These are phyloP conservation scores for Hemibagrus wyckioides DNA, from an alignment of 2,113 vertebrate genomes.

Conservation along the genomic window DNA sequence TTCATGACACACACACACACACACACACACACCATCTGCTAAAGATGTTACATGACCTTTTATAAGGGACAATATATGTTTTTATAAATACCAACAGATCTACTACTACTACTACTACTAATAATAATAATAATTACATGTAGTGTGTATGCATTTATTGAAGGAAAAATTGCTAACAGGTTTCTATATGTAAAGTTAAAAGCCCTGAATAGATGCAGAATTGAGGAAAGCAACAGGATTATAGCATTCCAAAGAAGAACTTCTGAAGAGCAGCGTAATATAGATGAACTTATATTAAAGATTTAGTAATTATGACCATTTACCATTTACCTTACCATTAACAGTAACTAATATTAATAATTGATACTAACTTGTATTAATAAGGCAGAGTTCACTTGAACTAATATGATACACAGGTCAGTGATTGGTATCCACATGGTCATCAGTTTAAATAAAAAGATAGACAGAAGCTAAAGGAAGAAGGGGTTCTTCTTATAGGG, in stretches of 20 bases:
- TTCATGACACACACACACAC: conserved; percentile 5
- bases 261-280: too few relatives aligned
- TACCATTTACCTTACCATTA: too few relatives aligned
- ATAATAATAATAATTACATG: neutral
- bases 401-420: too few relatives aligned
- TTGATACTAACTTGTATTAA: too few relatives aligned
- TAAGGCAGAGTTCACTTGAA: too few relatives aligned
- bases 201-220: neutral
- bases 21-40: conserved; percentile 11
- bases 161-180: neutral
- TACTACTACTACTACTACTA: too few relatives aligned
- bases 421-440: too few relatives aligned
- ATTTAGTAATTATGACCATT: neutral
- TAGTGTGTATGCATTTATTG: neutral
- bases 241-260: neutral
- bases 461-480: too few relatives aligned
- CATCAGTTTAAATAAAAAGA: too few relatives aligned
- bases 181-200: too few relatives aligned
- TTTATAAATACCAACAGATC: neutral
- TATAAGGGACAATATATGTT: neutral
- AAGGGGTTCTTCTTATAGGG: too few relatives aligned
- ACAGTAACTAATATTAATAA: too few relatives aligned
- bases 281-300: neutral
- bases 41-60: neutral
- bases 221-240: neutral